Conservation (phyloP, 2,797 vertebrate genomes). For the Cynopterus sphinx region DNA sequence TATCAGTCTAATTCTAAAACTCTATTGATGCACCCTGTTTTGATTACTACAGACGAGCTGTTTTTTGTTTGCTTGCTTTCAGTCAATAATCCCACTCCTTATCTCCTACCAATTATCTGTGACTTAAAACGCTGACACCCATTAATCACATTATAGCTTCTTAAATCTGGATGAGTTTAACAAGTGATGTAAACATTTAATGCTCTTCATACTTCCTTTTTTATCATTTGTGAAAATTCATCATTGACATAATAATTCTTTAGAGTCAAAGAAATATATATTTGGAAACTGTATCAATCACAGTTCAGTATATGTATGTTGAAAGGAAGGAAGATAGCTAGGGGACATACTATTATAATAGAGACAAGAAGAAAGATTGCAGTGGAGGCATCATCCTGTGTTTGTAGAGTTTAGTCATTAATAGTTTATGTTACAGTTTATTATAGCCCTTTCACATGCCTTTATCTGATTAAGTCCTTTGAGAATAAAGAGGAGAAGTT, state of each 20-base stretch:
- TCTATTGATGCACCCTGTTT: neutral
- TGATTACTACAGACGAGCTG: neutral
- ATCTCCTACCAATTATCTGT: neutral
- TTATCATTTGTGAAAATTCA: neutral
- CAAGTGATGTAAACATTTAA: neutral
- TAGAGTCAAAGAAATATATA: neutral
- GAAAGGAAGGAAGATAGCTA: neutral
- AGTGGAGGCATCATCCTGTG: neutral
- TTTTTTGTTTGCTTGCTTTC: neutral
- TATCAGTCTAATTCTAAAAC: neutral
- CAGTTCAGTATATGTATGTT: neutral
- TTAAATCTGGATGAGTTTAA: neutral
- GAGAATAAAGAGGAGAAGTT: neutral
- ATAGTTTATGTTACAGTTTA: neutral
- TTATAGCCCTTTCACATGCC: neutral
- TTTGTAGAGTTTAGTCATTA: neutral
- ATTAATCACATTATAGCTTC: neutral
- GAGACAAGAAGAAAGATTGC: neutral
- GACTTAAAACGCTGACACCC: neutral
- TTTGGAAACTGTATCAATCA: neutral
- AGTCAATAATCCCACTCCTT: neutral
- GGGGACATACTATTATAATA: neutral
- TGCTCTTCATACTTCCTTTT: neutral
- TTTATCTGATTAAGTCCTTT: slow-evolving; percentile 30
- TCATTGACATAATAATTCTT: neutral